Percentiles rank a stretch among this genome's conserved stretches.
These are phyloP conservation scores for Neosilurus mollespiculum DNA, from an alignment of 2,797 vertebrate genomes.

Conservation along the genomic window DNA sequence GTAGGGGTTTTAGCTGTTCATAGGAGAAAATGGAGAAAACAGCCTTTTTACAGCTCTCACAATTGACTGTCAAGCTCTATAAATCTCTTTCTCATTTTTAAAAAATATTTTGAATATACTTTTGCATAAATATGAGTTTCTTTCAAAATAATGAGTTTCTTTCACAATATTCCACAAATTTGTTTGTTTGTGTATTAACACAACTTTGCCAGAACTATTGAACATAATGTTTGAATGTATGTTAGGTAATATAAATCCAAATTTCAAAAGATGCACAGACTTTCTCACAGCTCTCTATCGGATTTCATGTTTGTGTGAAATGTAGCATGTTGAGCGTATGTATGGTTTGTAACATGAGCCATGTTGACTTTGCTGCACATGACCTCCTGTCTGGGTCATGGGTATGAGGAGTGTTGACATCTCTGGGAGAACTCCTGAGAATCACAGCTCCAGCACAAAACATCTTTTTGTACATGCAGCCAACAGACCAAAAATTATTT, in stretches of 20 bases:
- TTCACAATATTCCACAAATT: background rate
- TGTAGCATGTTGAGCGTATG: constrained; percentile 18
- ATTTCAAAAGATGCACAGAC: background rate
- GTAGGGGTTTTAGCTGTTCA: background rate
- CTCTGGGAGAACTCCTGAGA: constrained; percentile 41
- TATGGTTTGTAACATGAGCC: constrained; percentile 34
- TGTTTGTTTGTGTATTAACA: background rate
- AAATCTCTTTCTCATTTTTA: too few relatives aligned
- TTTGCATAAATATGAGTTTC: background rate
- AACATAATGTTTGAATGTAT: background rate
- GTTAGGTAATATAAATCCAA: background rate
- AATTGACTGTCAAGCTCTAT: background rate
- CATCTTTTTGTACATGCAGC: constrained; percentile 4
- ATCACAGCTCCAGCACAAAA: constrained; percentile 3
- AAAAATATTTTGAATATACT: background rate
- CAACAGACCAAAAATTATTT: background rate
- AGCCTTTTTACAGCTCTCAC: background rate
- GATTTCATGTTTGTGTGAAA: constrained; percentile 11
- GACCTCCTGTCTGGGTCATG: constrained; percentile 12
- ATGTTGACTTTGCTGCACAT: constrained; percentile 41
- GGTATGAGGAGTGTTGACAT: constrained; percentile 17
- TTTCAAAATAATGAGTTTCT: too few relatives aligned
- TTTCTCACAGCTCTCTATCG: background rate
- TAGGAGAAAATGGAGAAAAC: background rate
- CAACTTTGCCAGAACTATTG: background rate